Base-by-base conservation (phyloP, 1,140 invertebrate species). In the Heliconius congener region DNA sequence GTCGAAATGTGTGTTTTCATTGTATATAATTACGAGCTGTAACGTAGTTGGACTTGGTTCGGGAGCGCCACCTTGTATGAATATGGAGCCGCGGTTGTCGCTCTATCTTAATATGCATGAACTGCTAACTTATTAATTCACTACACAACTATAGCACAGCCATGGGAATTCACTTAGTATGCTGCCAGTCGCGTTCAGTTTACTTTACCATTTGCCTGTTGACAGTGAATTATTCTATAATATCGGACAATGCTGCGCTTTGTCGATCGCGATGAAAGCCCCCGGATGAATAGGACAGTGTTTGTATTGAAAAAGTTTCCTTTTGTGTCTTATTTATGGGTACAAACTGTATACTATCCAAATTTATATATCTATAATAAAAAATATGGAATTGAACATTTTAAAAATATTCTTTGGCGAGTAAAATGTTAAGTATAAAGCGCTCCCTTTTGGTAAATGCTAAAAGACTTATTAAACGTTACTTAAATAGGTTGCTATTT, bases 111-210 rank as follows among this genome's bases (percentile, higher is more conserved):
- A 88, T 88, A 90, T 90, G 88, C 84, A 90, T 88, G 87, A 88
- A 86, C 84, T 86, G 80, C 83, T 85, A 90, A 90, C 88, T 87
- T 90, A 87, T 86, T 88, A 88, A 90, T 88, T 88, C 85, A 86
- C 79, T 86, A 86, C 83, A 86, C 82, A 85, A 86, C 88, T 87
- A 85, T 84, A 81, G 82, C 73, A 79, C 76, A 86, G 82, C 79
- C 78, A 84, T 83, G 83, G 81, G 82, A 86, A 84, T 86, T 82
- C 78, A 81, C 78, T 83, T 81, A 83, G 76, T 66, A 74, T 78
- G 78, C 74, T 66, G 78, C 80, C 79, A 80, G 50, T 73, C 76
- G 80, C 74, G 80, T 50, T 81, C 76, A 78, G 79, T 86, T 86
- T 82, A 79, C 81, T 82, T 80, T 83, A 83, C 80, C 82, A 82